Evolutionary conservation across 2,888 invertebrate genomes (phyloP), one percentile per base, ranked within the genome.

Genomic region (Polydesmus complanatus): DNA sequence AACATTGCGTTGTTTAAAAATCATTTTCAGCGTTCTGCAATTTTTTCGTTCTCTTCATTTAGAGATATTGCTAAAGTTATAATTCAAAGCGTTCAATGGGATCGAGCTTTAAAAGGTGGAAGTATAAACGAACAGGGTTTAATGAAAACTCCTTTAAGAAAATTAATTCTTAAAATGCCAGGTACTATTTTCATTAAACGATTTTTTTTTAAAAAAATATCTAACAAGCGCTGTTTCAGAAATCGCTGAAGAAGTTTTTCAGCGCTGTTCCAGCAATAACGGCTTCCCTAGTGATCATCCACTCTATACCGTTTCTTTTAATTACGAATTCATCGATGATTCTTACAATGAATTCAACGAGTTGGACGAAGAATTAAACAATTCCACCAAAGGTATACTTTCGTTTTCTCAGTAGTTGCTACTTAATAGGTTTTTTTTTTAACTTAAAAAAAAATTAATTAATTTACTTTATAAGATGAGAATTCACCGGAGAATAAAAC

Each of bases 291-390:
- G 62, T 5, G 69, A 70, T 23, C 66, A 69, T 55, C 65, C 65
- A 5, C 67, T 70, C 23, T 73, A 72, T 64, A 65, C 68, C 26
- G 70, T 76, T 48, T 73, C 70, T 0, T 78, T 76, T 66, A 73
- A 77, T 66, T 78, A 76, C 65, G 76, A 77, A 65, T 74, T 75
- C 56, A 67, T 78, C 55, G 78, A 78, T 66, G 78, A 78, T 66
- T 70, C 72, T 37, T 78, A 75, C 66, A 69, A 70, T 26, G 62
- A 67, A 18, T 27, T 23, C 2, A 54, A 60, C 5, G n/a, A 8
- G 14, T 37, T 37, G 14, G 37, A 37, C 14, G 14, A 37, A 37
- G 37, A 37, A n/a, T n/a, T n/a, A n/a, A n/a, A n/a, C n/a, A n/a
- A n/a, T n/a, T 19, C n/a, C 21, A 14, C 51, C 19, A 51, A 51